These are phyloP conservation scores for Chironomus tentans DNA, from an alignment of 2,888 invertebrate species.

Conservation along the genomic window DNA sequence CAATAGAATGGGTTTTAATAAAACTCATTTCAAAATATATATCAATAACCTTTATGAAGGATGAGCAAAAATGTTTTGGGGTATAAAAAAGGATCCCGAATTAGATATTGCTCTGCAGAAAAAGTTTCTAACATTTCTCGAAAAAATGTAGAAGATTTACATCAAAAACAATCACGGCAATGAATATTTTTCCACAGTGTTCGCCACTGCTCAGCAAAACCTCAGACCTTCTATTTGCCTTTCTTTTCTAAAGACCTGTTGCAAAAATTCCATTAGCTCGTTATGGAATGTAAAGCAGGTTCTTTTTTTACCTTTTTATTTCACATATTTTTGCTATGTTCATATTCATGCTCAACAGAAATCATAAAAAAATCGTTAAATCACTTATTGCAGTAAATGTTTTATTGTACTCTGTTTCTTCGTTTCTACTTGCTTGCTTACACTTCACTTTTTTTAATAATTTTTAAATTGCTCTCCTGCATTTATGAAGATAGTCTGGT, in stretches of 20 bases:
- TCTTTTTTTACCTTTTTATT: too few species aligned
- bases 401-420: neutral
- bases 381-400: neutral
- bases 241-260: neutral
- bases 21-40: neutral
- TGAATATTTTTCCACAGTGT: neutral
- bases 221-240: neutral
- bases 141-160: neutral
- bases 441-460: neutral
- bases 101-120: neutral
- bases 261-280: neutral
- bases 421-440: neutral
- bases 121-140: neutral
- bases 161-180: neutral
- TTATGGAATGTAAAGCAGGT: too few species aligned
- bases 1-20: neutral
- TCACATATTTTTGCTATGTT: too few species aligned
- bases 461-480: neutral
- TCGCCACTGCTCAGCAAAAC: neutral
- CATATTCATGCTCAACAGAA: too few species aligned
- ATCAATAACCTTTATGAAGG: neutral
- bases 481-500: conserved; percentile 39
- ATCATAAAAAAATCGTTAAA: neutral
- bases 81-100: neutral
- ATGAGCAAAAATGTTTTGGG: neutral